Evolutionary conservation across 2,113 vertebrate genomes (phyloP).

Genomic region (Emydocephalus ijimae): DNA sequence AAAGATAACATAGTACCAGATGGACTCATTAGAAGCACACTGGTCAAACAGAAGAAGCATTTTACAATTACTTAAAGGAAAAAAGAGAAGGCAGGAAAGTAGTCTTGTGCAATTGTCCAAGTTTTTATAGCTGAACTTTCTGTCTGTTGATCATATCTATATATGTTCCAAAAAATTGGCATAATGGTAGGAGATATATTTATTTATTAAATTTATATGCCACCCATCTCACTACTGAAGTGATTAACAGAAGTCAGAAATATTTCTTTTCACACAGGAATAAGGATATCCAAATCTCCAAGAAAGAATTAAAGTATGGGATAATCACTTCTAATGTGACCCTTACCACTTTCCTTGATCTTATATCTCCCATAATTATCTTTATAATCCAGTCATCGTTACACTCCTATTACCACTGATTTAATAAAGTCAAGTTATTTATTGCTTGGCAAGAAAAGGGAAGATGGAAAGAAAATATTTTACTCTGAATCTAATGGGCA

Average conservation of each 20-base stretch:
- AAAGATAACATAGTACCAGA: not conserved
- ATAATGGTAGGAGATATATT: not conserved
- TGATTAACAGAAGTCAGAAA: not conserved
- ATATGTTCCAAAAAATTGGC: constrained; percentile 18
- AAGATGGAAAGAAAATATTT: constrained; percentile 12
- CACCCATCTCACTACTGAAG: not conserved
- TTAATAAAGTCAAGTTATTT: constrained; percentile 64
- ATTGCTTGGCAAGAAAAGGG: constrained; percentile 51
- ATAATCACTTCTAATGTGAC: constrained; percentile 59
- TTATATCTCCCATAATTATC: constrained; percentile 60
- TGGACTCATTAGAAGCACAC: not conserved
- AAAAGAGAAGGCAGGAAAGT: not conserved
- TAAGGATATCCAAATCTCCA: constrained; percentile 52
- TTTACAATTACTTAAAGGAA: not conserved
- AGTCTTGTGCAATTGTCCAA: not conserved
- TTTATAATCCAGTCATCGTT: constrained; percentile 54
- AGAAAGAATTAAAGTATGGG: constrained; percentile 50
- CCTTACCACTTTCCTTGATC: constrained; percentile 34
- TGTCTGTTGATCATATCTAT: not conserved
- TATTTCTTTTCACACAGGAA: not conserved
- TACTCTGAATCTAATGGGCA: constrained; percentile 46
- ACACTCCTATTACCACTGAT: constrained; percentile 58
- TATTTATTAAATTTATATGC: not conserved
- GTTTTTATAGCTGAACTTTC: not conserved
- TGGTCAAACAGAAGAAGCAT: not conserved